phyloP scores from a whole-genome alignment of 2,888 invertebrate genomes.

The Drosophila fulvimacula region DNA sequence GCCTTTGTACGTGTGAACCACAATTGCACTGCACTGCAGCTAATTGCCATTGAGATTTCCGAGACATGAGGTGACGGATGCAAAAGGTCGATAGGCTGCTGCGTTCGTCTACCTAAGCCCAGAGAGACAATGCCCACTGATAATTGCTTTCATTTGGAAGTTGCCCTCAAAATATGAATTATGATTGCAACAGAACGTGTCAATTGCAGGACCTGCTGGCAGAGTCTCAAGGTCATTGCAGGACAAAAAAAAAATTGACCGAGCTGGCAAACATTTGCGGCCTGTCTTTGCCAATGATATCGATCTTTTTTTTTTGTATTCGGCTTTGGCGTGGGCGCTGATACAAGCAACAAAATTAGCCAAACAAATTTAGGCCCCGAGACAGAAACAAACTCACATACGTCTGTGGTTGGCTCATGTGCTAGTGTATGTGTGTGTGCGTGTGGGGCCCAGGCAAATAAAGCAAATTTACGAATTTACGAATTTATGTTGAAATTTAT shows the following conservation, averaged over 20 bases:
- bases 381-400: conserved; percentile 32
- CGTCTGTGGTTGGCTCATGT: conserved; percentile 15
- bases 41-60: conserved; percentile 46
- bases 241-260: conserved; percentile 56
- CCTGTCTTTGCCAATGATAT: conserved; percentile 39
- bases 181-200: conserved; percentile 73
- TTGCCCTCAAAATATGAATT: conserved; percentile 71
- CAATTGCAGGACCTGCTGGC: conserved; percentile 57
- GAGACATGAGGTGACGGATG: background rate
- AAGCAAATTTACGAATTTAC: conserved; percentile 84
- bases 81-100: conserved; percentile 25
- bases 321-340: conserved; percentile 34
- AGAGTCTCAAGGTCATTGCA: conserved; percentile 68
- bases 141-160: conserved; percentile 61
- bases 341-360: conserved; percentile 65
- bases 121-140: conserved; percentile 40
- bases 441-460: conserved; percentile 70
- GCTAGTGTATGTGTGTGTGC: conserved; percentile 37
- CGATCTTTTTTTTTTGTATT: conserved; percentile 12
- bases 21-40: conserved; percentile 68
- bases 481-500: conserved; percentile 85
- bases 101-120: conserved; percentile 33
- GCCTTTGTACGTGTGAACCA: conserved; percentile 67
- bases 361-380: conserved; percentile 65
- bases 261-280: conserved; percentile 29